Evolutionary conservation across 2,113 vertebrate genomes (phyloP).

Genomic region (Suncus etruscus): DNA sequence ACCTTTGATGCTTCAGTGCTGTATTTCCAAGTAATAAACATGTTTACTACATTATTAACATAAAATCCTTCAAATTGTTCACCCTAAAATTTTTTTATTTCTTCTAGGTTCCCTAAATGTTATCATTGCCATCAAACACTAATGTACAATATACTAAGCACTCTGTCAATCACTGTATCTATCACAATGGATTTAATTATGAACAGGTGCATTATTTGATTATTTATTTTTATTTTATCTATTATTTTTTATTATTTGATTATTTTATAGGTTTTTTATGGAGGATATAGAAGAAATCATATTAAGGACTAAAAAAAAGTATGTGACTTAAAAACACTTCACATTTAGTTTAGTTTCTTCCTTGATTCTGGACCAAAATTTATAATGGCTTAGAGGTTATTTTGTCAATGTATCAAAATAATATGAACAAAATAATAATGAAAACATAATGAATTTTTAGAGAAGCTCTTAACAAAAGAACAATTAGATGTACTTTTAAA

Average conservation of each 20-base stretch:
- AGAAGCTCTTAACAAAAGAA: slow-evolving; percentile 18
- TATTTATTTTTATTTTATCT: background rate
- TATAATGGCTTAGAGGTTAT: background rate
- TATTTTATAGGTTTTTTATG: no score
- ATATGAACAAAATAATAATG: no score
- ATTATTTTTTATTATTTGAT: background rate
- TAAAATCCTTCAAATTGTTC: background rate
- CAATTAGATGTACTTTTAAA: background rate
- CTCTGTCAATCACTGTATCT: background rate
- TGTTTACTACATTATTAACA: background rate
- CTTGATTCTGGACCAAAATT: background rate
- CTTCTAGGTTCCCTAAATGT: background rate
- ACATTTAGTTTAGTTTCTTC: background rate
- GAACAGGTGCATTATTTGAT: background rate
- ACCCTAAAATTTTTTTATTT: slow-evolving; percentile 29
- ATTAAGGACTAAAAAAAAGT: background rate
- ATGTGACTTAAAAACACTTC: background rate
- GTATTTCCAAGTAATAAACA: background rate
- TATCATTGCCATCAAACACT: background rate
- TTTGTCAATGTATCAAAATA: slow-evolving; percentile 28
- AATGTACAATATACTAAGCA: background rate
- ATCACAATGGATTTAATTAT: background rate
- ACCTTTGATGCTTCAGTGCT: background rate
- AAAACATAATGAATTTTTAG: background rate
- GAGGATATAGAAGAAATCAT: no score